These are phyloP conservation scores for Acanthosepion lycidas DNA, from an alignment of 2,888 invertebrate species.

Conservation along the genomic window DNA sequence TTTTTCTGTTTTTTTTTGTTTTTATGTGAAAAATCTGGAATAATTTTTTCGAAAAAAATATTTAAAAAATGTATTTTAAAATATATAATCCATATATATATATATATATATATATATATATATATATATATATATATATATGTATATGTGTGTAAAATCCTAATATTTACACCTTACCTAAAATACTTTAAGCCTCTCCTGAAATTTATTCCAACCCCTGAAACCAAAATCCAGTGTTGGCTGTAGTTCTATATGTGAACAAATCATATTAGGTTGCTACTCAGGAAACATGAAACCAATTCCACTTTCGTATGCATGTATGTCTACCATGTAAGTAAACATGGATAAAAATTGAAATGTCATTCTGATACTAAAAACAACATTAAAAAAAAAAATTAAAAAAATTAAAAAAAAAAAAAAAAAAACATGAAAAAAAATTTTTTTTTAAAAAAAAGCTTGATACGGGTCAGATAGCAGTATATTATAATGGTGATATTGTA, in stretches of 20 bases:
- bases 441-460: conserved; percentile 21
- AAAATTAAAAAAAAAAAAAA: background rate
- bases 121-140: no score
- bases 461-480: conserved; percentile 45
- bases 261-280: conserved; percentile 46
- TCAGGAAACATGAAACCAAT: conserved; percentile 46
- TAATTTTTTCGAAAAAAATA: background rate
- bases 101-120: no score
- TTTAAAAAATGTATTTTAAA: no score
- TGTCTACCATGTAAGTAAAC: conserved; percentile 38
- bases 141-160: background rate
- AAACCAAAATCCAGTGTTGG: conserved; percentile 45
- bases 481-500: conserved; percentile 46
- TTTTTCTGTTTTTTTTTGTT: background rate
- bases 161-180: conserved; percentile 33
- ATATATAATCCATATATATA: background rate
- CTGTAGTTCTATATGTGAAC: conserved; percentile 44
- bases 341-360: conserved; percentile 40
- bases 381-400: background rate
- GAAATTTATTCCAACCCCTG: background rate
- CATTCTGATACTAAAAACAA: background rate
- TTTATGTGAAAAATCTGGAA: conserved; percentile 33
- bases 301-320: conserved; percentile 45
- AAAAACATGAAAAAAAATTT: background rate
- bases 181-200: conserved; percentile 33